Percentiles rank a stretch among this genome's conserved stretches.
Evolutionary conservation across 2,888 invertebrate genomes (phyloP).

Genomic region (Coremacera marginata): DNA sequence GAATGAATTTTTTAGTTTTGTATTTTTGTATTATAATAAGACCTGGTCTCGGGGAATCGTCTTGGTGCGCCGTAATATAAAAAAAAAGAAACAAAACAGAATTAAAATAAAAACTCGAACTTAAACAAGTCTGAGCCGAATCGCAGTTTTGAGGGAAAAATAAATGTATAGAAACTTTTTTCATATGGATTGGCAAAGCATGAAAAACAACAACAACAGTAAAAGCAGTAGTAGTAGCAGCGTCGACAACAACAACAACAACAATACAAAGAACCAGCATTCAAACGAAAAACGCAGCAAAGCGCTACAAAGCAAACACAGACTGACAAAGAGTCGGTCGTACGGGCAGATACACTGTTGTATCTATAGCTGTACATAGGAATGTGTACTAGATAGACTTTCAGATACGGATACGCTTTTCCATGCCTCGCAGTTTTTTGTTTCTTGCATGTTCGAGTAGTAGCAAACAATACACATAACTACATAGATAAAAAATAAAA

Average conservation of each 20-base stretch:
- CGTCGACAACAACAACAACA: conserved; percentile 17
- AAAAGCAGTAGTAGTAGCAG: not conserved
- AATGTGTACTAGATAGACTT: not conserved
- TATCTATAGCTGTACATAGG: not conserved
- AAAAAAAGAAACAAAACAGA: not conserved
- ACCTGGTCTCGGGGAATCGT: conserved; percentile 18
- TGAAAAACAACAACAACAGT: conserved; percentile 10
- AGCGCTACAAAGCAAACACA: conserved; percentile 16
- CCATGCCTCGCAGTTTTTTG: conserved; percentile 6
- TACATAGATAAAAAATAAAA: not conserved
- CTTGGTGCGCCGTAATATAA: conserved; percentile 23
- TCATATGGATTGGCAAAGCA: not conserved
- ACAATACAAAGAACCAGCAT: conserved; percentile 5
- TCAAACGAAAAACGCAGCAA: conserved; percentile 34
- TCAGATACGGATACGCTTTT: conserved; percentile 31
- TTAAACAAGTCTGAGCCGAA: conserved; percentile 30
- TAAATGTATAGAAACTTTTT: not conserved
- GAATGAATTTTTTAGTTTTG: conserved; percentile 11
- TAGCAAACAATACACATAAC: not conserved
- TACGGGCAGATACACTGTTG: not conserved
- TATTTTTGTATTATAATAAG: not conserved
- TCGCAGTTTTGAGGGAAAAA: conserved; percentile 23
- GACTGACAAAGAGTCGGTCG: not conserved
- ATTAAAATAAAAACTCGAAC: conserved; percentile 11
- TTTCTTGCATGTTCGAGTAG: not conserved